phyloP scores from a whole-genome alignment of 2,888 invertebrate species.

The Lithosia quadra region DNA sequence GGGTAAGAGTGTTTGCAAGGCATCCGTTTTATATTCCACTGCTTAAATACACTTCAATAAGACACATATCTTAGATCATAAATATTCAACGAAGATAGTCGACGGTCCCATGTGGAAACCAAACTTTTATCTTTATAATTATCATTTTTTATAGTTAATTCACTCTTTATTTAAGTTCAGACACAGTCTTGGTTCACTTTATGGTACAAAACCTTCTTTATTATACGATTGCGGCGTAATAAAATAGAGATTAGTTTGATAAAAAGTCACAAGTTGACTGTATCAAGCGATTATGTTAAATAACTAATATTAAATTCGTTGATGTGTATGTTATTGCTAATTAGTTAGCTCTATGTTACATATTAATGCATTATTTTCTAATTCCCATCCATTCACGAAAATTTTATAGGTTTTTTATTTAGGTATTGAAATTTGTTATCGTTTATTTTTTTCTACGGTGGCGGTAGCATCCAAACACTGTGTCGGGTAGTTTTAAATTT shows the following conservation, averaged over 20 bases:
- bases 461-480: slow-evolving; percentile 23
- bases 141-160: slow-evolving; percentile 47
- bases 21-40: slow-evolving; percentile 12
- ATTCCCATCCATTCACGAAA: slow-evolving; percentile 24
- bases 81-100: slow-evolving; percentile 44
- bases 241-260: slow-evolving; percentile 44
- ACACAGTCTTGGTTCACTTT: slow-evolving; percentile 34
- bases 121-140: slow-evolving; percentile 44
- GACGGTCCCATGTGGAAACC: slow-evolving; percentile 34
- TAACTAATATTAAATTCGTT: slow-evolving; percentile 24
- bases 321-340: slow-evolving; percentile 35
- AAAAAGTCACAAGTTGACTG: slow-evolving; percentile 31
- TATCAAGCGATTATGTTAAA: slow-evolving; percentile 42
- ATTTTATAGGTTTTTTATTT: slow-evolving; percentile 25
- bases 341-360: slow-evolving; percentile 28
- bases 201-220: slow-evolving; percentile 39
- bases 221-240: slow-evolving; percentile 39
- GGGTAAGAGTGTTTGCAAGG: slow-evolving; percentile 1
- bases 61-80: slow-evolving; percentile 29
- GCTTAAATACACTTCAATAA: slow-evolving; percentile 24
- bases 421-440: slow-evolving; percentile 10
- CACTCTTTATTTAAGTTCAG: slow-evolving; percentile 42
- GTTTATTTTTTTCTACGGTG: slow-evolving; percentile 16
- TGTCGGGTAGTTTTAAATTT: slow-evolving; percentile 14
- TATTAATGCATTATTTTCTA: slow-evolving; percentile 27